These are phyloP conservation scores for Alces alces DNA, from an alignment of 2,113 vertebrate genomes.

Conservation along the genomic window DNA sequence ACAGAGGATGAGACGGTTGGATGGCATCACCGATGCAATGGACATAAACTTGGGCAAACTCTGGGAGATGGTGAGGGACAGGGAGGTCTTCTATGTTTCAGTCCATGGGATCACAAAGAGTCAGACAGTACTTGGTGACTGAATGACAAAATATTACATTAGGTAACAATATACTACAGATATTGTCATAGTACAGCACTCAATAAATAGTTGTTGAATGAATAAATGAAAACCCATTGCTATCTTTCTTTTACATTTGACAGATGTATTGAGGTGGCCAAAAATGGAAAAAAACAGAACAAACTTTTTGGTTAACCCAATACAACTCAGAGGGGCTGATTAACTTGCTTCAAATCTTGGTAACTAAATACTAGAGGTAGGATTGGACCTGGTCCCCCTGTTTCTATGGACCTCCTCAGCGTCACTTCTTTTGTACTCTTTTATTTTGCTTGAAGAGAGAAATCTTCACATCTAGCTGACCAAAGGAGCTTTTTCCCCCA, in stretches of 20 bases:
- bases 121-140: background rate
- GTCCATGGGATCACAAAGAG: background rate
- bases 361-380: background rate
- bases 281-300: background rate
- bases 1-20: background rate
- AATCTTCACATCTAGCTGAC: background rate
- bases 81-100: background rate
- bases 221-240: background rate
- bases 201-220: background rate
- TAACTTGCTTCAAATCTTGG: background rate
- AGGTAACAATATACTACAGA: background rate
- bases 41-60: background rate
- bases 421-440: background rate
- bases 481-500: background rate
- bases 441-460: background rate
- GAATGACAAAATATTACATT: background rate
- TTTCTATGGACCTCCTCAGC: background rate
- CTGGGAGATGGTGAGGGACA: background rate
- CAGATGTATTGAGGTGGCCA: background rate
- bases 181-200: background rate
- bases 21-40: background rate
- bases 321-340: background rate
- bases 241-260: background rate
- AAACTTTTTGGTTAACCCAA: background rate
- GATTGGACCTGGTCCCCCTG: background rate